Percentiles rank a stretch among this genome's conserved stretches.
These are phyloP conservation scores for Adrianichthys oophorus DNA, from an alignment of 2,797 vertebrate genomes.

Conservation along the genomic window DNA sequence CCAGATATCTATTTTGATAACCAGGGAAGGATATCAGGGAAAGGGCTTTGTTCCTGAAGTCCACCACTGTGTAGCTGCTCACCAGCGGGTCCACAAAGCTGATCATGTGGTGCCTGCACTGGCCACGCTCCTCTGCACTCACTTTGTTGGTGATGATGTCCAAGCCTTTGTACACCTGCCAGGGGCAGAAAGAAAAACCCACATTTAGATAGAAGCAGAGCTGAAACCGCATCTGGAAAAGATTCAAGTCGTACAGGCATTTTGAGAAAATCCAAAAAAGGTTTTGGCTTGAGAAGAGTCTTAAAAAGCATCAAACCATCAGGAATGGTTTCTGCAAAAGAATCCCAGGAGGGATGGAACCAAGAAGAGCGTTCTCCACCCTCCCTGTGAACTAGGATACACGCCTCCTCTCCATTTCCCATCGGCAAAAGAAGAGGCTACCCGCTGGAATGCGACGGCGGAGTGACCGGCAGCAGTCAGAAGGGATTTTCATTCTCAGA, in stretches of 20 bases:
- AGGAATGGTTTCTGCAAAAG: neutral
- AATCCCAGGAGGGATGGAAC: slow-evolving; percentile 3
- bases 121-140: slow-evolving; percentile 80
- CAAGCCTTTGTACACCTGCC: slow-evolving; percentile 91
- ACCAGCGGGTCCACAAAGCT: slow-evolving; percentile 93
- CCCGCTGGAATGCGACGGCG: slow-evolving; percentile 56
- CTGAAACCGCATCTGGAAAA: neutral
- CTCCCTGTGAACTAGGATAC: slow-evolving; percentile 17
- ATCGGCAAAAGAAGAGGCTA: slow-evolving; percentile 20
- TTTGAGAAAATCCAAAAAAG: neutral
- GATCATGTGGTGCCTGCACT: slow-evolving; percentile 97
- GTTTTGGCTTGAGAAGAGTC: neutral
- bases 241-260: neutral
- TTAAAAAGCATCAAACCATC: slow-evolving; percentile 5
- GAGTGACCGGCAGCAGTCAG: slow-evolving; percentile 41
- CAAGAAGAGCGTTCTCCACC: neutral
- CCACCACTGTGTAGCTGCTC: slow-evolving; percentile 89
- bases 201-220: neutral
- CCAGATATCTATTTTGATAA: neutral
- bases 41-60: slow-evolving; percentile 92
- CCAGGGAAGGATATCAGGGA: slow-evolving; percentile 89
- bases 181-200: slow-evolving; percentile 7
- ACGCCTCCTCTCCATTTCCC: slow-evolving; percentile 31
- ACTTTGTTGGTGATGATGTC: slow-evolving; percentile 98
- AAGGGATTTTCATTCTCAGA: slow-evolving; percentile 16